Percentiles rank a stretch among this genome's conserved stretches.
phyloP scores from a whole-genome alignment of 2,113 vertebrate species.

The Pluvianellus socialis region DNA sequence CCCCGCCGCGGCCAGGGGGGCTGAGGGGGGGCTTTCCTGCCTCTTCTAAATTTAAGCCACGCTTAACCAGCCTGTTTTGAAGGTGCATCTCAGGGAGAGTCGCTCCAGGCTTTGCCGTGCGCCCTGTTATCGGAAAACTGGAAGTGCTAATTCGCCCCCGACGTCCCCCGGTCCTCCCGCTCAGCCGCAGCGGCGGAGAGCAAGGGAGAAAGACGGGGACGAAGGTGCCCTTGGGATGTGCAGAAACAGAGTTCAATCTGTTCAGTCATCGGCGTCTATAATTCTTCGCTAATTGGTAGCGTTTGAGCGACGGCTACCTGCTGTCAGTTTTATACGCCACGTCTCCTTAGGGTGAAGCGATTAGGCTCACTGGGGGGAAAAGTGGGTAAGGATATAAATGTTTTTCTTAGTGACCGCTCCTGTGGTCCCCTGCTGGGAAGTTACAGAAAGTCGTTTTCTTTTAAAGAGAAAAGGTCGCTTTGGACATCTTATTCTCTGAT shows the following conservation, averaged over 20 bases:
- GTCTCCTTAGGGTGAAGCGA: background rate
- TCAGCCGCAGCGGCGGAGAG: background rate
- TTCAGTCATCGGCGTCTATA: background rate
- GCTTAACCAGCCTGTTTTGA: background rate
- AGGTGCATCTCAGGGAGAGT: background rate
- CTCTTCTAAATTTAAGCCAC: background rate
- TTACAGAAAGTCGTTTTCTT: background rate
- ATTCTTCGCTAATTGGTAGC: background rate
- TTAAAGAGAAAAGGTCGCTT: background rate
- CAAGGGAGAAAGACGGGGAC: background rate
- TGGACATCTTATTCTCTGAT: background rate
- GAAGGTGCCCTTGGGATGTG: background rate
- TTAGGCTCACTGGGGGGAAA: background rate
- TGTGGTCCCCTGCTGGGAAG: background rate
- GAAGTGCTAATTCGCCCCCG: background rate
- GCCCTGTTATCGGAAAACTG: fast-evolving
- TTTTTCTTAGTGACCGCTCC: background rate
- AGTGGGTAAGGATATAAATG: background rate
- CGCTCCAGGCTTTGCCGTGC: background rate
- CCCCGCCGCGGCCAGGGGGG: background rate
- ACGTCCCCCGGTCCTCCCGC: background rate
- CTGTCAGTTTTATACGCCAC: background rate
- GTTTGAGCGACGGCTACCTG: background rate
- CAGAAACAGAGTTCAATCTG: background rate
- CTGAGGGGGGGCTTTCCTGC: background rate